These are phyloP conservation scores for Noctilio leporinus DNA, from an alignment of 2,113 vertebrate genomes.

Conservation along the genomic window DNA sequence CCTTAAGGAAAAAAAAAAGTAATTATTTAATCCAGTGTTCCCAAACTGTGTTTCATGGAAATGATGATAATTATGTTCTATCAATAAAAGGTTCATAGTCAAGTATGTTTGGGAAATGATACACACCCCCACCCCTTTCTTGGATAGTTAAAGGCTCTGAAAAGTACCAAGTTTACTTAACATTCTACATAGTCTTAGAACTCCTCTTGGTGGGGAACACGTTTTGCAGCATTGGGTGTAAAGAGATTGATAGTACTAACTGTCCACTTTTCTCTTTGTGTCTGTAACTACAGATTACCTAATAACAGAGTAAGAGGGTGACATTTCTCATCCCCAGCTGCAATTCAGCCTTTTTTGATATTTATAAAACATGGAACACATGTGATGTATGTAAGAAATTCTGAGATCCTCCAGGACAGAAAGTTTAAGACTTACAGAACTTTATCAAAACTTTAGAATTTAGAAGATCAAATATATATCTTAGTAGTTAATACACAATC, in stretches of 20 bases:
- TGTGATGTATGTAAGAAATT: conserved; percentile 13
- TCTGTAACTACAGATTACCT: background rate
- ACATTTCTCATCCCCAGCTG: background rate
- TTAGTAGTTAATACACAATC: background rate
- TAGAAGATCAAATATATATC: background rate
- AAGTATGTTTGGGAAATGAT: conserved; percentile 12
- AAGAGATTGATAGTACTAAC: background rate
- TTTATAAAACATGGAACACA: background rate
- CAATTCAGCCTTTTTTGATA: background rate
- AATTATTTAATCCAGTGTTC: background rate
- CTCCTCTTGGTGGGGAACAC: background rate
- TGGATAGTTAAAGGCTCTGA: conserved; percentile 24
- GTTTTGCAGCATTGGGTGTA: background rate
- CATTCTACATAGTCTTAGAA: background rate
- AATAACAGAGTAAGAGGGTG: background rate
- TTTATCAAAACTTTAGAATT: conserved; percentile 21
- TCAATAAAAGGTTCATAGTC: background rate
- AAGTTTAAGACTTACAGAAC: conserved; percentile 10
- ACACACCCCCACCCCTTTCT: background rate
- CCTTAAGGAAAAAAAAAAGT: too few relatives aligned
- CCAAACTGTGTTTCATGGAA: background rate
- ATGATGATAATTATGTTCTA: background rate
- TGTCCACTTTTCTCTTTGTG: conserved; percentile 8
- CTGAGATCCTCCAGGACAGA: background rate
- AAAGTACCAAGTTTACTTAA: background rate